These are phyloP conservation scores for Sphenodon punctatus DNA, from an alignment of 2,797 vertebrate genomes.

Conservation along the genomic window DNA sequence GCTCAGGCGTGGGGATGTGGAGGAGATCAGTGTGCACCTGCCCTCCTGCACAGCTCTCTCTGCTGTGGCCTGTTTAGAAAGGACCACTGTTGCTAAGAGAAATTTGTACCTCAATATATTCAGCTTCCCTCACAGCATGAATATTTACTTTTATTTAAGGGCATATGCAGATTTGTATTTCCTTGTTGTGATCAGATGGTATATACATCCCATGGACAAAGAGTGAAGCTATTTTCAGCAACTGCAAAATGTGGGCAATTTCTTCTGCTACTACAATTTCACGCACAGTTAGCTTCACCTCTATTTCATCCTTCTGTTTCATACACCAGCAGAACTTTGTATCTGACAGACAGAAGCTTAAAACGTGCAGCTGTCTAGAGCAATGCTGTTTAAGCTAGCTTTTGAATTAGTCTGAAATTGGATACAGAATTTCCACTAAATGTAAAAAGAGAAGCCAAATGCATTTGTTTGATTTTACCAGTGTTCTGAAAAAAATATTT, in stretches of 20 bases:
- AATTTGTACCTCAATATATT: not conserved
- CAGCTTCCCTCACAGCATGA: not conserved
- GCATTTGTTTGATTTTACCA: slow-evolving; percentile 15
- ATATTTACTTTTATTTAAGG: slow-evolving; percentile 42
- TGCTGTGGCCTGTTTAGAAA: too few relatives aligned
- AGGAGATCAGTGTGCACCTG: too few relatives aligned
- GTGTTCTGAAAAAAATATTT: not conserved
- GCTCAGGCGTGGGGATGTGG: too few relatives aligned
- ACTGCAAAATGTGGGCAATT: slow-evolving; percentile 70
- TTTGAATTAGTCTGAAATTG: slow-evolving; percentile 52
- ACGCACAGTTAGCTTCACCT: slow-evolving; percentile 73
- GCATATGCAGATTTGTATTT: slow-evolving; percentile 40
- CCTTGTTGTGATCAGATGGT: slow-evolving; percentile 50
- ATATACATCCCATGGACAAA: slow-evolving; percentile 50
- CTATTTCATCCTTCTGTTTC: slow-evolving; percentile 73
- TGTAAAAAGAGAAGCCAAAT: slow-evolving; percentile 29
- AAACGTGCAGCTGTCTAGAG: slow-evolving; percentile 63
- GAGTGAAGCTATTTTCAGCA: slow-evolving; percentile 74
- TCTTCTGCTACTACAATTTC: slow-evolving; percentile 77
- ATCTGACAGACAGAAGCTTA: slow-evolving; percentile 63
- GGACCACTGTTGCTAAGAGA: slow-evolving; percentile 15
- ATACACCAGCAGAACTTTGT: slow-evolving; percentile 58
- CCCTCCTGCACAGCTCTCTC: too few relatives aligned
- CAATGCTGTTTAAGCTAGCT: slow-evolving; percentile 54
- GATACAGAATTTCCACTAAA: slow-evolving; percentile 29